Conservation (phyloP, 64 coral and sea anemone genomes). For the Trachythela sp. region DNA sequence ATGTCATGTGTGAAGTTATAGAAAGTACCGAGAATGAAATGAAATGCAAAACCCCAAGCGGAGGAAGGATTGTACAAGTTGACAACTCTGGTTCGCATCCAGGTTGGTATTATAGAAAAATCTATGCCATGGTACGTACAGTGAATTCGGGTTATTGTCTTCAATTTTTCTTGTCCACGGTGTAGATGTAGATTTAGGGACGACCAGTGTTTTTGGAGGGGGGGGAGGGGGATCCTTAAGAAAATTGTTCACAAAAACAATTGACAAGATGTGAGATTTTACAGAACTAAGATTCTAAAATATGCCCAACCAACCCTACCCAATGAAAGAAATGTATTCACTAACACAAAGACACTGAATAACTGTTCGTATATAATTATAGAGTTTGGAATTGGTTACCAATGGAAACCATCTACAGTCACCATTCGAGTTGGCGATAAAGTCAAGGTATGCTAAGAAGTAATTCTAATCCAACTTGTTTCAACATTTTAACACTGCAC, state of each 20-base stretch:
- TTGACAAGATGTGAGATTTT: too few species aligned
- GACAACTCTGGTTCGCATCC: slow-evolving; percentile 53
- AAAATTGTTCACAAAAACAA: too few species aligned
- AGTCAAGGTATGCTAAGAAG: slow-evolving; percentile 44
- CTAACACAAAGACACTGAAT: not conserved
- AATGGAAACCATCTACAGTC: slow-evolving; percentile 44
- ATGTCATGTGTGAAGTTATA: slow-evolving; percentile 43
- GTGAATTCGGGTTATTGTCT: too few species aligned
- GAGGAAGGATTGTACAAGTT: slow-evolving; percentile 44
- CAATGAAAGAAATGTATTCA: not conserved
- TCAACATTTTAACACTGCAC: not conserved
- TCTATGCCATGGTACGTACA: too few species aligned
- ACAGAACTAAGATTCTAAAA: too few species aligned
- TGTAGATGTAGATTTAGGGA: not conserved
- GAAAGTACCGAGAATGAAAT: slow-evolving; percentile 45
- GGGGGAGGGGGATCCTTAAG: not conserved
- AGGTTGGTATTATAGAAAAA: too few species aligned
- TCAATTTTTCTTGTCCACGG: not conserved
- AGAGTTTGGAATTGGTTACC: slow-evolving; percentile 61
- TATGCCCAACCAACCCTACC: too few species aligned
- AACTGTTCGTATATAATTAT: not conserved
- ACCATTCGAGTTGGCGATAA: slow-evolving; percentile 47
- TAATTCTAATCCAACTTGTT: not conserved
- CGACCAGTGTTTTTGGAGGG: too few species aligned
- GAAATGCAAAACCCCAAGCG: slow-evolving; percentile 42